Base-by-base conservation (phyloP, 1,140 invertebrate species). In the Dysdera silvatica region DNA sequence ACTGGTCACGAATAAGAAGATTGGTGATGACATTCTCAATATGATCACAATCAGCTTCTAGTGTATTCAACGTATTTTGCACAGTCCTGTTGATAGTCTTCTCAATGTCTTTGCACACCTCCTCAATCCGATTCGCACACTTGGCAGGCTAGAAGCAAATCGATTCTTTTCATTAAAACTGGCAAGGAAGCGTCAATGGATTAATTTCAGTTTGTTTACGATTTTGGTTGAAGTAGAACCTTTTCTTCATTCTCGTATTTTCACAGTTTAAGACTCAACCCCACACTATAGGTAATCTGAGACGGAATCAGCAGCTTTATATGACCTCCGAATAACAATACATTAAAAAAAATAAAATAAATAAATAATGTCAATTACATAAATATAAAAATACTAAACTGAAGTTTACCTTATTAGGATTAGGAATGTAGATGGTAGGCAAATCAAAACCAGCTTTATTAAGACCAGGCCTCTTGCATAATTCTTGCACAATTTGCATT, bases 401-500 rank as follows among this genome's bases (percentile, higher is more conserved):
- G 23, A 18, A 55, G 51, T 20, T 28, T 28, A 67, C 54, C 72
- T 80, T 81, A 67, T 77, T 78, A 59, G 77, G 72, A 66, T 76
- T 76, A 16, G 82, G 82, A 14, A 84, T 77, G 67, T 79, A 84
- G 52, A 84, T 83, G 4, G 82, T 83, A 4, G 82, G 81, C 82
- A 84, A 83, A 49, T 83, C 81, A 71, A 84, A 84, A 2, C 82
- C 81, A 41, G 79, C 80, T 57, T 79, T 73, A 65, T 83, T 83
- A 23, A 84, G 71, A 29, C 80, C 81, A 3, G 81, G 81, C 37
- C 81, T 70, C 69, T 83, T 83, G 67, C 82, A 84, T 26, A 84
- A 68, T 67, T 84, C 82, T 72, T 84, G 82, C 1, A 83, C 82
- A 67, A 83, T 83, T 71, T 84, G 82, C 82, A 84, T 84, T 75